Conservation (phyloP, 2,888 invertebrate species). For the Xylota segnis region DNA sequence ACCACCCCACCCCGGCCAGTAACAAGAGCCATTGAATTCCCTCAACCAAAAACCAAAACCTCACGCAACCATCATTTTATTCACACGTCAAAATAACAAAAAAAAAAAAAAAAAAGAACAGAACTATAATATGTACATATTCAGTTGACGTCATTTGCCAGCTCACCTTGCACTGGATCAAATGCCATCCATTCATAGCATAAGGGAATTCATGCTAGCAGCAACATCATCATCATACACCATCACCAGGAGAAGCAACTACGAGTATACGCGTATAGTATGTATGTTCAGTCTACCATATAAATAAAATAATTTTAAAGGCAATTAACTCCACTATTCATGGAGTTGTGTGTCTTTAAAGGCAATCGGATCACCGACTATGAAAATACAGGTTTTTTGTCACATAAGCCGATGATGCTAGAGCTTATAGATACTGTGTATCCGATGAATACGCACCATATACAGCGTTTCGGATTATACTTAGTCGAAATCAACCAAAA, state of each 20-base stretch:
- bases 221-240: constrained; percentile 12
- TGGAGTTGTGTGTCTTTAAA: constrained; percentile 47
- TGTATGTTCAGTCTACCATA: constrained; percentile 61
- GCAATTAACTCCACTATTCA: constrained; percentile 75
- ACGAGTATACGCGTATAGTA: not conserved
- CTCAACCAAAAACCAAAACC: constrained; percentile 22
- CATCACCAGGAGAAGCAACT: constrained; percentile 5
- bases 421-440: constrained; percentile 10
- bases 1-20: not conserved
- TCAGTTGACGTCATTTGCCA: constrained; percentile 67
- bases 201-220: constrained; percentile 51
- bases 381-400: constrained; percentile 46
- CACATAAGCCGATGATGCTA: constrained; percentile 29
- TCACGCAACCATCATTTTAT: constrained; percentile 21
- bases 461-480: constrained; percentile 38
- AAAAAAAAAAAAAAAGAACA: constrained; percentile 5
- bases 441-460: constrained; percentile 34
- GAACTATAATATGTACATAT: not conserved
- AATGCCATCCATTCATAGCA: constrained; percentile 45
- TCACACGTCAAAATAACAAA: constrained; percentile 20
- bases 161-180: constrained; percentile 54
- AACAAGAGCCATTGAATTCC: constrained; percentile 1
- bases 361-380: constrained; percentile 65
- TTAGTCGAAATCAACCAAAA: constrained; percentile 48
- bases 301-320: constrained; percentile 74